Evolutionary conservation across 2,888 invertebrate species (phyloP), one percentile per base, ranked within the genome.

Genomic region (Limnephilus auricula): DNA sequence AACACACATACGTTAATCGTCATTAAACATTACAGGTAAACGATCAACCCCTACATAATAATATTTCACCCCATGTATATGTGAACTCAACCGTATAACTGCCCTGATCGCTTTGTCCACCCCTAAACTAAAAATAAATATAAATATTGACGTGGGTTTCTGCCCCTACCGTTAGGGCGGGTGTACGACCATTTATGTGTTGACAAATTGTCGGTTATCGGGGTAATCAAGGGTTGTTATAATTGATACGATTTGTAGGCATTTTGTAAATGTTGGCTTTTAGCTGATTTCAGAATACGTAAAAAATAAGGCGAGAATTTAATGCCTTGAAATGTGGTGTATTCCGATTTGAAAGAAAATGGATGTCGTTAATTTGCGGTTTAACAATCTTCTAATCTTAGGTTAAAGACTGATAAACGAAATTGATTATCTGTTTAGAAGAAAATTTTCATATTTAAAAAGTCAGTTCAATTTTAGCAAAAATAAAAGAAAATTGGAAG

Each of bases 121-220:
- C 65, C 65, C 65, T 65, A 65, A 65, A 65, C 25, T 65, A 65
- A n/a, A n/a, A 65, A 65, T 65, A 65, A 65, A 65, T 25, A 65
- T 65, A 65, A 65, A 65, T n/a, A 65, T 65, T 65, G 65, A 65
- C 65, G 65, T 25, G 25, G 65, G 65, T 65, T 65, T 65, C 25
- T n/a, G n/a, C 65, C 65, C 65, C 65, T 65, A 25, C 6, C 65
- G 6, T 65, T 25, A 10, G 65, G 65, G 65, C 25, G 65, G 25
- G 65, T 9, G 65, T 65, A n/a, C 9, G 65, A n/a, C 25, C 65
- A 9, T 65, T 65, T 65, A 65, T 25, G 65, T 65, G 65, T 65
- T 65, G 65, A 65, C 65, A 65, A 65, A 65, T 65, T 65, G 65
- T 65, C 65, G 65, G 65, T 65, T 65, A 65, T 65, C 65, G n/a